Base-by-base conservation (phyloP, 1,140 invertebrate genomes). In the Metaphire vulgaris region DNA sequence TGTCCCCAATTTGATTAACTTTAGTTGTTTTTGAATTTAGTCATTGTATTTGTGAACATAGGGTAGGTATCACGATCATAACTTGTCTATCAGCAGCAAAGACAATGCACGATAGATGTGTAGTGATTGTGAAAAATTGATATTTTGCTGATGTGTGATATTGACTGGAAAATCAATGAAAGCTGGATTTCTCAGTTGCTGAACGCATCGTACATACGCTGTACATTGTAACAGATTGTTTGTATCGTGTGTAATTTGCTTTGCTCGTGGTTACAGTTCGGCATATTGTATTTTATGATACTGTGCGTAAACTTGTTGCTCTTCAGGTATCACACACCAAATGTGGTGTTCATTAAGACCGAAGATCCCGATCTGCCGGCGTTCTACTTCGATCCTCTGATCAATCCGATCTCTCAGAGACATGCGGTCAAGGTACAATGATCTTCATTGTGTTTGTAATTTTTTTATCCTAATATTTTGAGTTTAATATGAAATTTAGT, bases 311-410 rank as follows among this genome's bases (percentile, higher is more conserved):
- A n/a, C n/a, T n/a, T n/a, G n/a, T n/a, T n/a, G n/a, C n/a, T n/a
- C n/a, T n/a, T n/a, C 79, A 97, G 95, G 94, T 99, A 99, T 87
- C 98, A 99, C 85, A 93, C 95, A 2, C 97, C 97, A 66, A 99
- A 98, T 88, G 96, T 99, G 26, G 96, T 99, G 0, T 99, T 96
- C 83, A 99, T 99, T 81, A 99, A 99, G 89, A 99, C 97, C 0
- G 98, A 99, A 89, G 98, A 99, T 91, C 97, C 97, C n/a, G 98
- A 99, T 88, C 89, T 99, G 74, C 98, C 98, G 29, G 98, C 97
- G 0, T 99, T 99, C 86, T 99, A 99, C 86, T 99, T 99, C 88
- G 98, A 99, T 89, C 98, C 98, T 0, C 88, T 99, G 2, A 99
- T 99, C 78, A 99, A 99, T 88, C 97, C 98, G 1, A 99, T 99